phyloP scores from a whole-genome alignment of 2,113 vertebrate genomes.

The Oreochromis spilurus region DNA sequence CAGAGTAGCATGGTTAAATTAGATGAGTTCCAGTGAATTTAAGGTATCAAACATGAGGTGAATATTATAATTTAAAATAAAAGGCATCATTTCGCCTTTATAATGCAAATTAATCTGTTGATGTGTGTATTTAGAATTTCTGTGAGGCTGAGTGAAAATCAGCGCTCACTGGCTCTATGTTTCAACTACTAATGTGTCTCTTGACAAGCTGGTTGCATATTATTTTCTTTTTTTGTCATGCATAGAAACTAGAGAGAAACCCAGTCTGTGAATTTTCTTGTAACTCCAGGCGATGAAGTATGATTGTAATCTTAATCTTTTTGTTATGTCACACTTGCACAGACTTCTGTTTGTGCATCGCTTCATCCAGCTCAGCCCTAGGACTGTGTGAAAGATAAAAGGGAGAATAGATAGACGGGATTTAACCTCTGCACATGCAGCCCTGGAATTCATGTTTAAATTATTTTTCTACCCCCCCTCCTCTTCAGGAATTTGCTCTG shows the following conservation, averaged over 20 bases:
- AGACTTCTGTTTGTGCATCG: neutral
- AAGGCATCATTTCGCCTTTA: neutral
- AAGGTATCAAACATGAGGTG: neutral
- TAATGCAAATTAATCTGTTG: neutral
- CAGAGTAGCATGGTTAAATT: neutral
- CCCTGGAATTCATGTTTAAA: neutral
- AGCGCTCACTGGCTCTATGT: neutral
- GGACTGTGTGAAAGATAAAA: constrained; percentile 24
- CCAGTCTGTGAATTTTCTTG: neutral
- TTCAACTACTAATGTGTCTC: neutral
- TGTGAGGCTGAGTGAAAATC: neutral
- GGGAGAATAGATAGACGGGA: neutral
- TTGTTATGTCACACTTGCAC: constrained; percentile 27
- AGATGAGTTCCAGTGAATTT: neutral
- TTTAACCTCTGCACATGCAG: neutral
- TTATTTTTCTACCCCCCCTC: neutral
- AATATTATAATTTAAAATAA: neutral
- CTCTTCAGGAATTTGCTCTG: neutral
- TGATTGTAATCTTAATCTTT: constrained; percentile 49
- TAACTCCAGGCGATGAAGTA: neutral
- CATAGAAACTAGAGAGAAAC: neutral
- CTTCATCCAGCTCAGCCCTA: neutral
- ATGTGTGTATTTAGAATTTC: neutral
- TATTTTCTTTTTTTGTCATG: neutral
- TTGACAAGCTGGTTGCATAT: neutral